Conservation (phyloP, 2,797 vertebrate species). For the Hippoglossus hippoglossus region DNA sequence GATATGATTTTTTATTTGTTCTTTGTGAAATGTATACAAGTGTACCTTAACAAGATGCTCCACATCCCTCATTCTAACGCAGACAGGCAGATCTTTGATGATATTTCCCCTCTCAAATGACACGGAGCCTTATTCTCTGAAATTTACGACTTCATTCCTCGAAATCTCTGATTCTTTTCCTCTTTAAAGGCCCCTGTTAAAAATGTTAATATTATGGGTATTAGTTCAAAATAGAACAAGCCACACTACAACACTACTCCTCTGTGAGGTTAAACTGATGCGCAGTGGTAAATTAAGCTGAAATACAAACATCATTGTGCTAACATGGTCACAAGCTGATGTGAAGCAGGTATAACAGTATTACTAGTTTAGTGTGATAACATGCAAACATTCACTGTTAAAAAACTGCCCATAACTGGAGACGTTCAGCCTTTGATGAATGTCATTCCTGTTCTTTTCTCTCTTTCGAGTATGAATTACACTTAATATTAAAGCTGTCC, state of each 20-base stretch:
- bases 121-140: too few species aligned
- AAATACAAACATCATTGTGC: not conserved
- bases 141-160: too few species aligned
- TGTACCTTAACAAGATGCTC: too few species aligned
- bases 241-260: not conserved
- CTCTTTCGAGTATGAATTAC: conserved; percentile 8
- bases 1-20: too few species aligned
- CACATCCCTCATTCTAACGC: too few species aligned
- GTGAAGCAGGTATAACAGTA: not conserved
- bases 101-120: too few species aligned
- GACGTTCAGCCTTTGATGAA: conserved; percentile 3
- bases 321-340: not conserved
- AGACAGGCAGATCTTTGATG: too few species aligned
- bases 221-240: not conserved
- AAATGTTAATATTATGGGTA: too few species aligned
- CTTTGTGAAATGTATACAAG: too few species aligned
- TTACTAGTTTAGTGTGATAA: not conserved
- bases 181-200: too few species aligned
- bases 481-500: conserved; percentile 25
- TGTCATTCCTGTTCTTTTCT: conserved; percentile 7
- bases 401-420: not conserved
- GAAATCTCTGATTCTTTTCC: too few species aligned
- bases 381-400: too few species aligned
- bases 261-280: not conserved
- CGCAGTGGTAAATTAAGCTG: not conserved